Percentiles rank a stretch among this genome's conserved stretches.
phyloP scores from a whole-genome alignment of 2,888 invertebrate species.

The Campoplex nolae region DNA sequence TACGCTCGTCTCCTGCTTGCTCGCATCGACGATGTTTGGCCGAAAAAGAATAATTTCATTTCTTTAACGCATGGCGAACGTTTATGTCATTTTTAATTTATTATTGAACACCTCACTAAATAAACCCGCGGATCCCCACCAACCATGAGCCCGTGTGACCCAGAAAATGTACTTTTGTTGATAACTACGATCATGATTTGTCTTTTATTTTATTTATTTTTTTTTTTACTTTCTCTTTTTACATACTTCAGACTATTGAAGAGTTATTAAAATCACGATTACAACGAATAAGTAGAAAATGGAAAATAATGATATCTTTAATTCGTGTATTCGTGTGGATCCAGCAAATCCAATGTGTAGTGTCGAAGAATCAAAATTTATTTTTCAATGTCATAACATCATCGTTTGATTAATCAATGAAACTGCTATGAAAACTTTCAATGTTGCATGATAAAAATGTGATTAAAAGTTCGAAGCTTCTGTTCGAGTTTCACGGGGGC shows the following conservation, averaged over 20 bases:
- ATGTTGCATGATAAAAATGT: constrained; percentile 54
- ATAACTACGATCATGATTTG: not conserved
- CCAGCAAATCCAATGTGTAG: not conserved
- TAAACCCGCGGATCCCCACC: not conserved
- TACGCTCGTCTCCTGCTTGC: constrained; percentile 56
- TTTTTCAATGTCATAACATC: not conserved
- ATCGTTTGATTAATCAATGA: not conserved
- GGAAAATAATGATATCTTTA: not conserved
- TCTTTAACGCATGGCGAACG: constrained; percentile 31
- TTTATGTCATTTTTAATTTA: not conserved
- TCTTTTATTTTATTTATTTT: not conserved
- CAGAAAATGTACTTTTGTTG: not conserved
- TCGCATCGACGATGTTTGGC: constrained; percentile 52
- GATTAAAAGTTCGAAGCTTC: constrained; percentile 21
- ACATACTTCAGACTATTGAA: not conserved
- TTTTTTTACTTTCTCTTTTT: not conserved
- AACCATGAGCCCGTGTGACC: not conserved
- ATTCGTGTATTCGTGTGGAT: not conserved
- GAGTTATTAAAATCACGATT: not conserved
- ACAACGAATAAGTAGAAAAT: too few relatives aligned
- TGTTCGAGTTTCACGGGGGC: constrained; percentile 55
- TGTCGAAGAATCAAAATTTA: not conserved
- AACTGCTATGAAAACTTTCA: not conserved
- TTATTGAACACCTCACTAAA: not conserved
- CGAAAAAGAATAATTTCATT: constrained; percentile 25